Evolutionary conservation across 2,113 vertebrate genomes (phyloP).

Genomic region (Lasiurus borealis): DNA sequence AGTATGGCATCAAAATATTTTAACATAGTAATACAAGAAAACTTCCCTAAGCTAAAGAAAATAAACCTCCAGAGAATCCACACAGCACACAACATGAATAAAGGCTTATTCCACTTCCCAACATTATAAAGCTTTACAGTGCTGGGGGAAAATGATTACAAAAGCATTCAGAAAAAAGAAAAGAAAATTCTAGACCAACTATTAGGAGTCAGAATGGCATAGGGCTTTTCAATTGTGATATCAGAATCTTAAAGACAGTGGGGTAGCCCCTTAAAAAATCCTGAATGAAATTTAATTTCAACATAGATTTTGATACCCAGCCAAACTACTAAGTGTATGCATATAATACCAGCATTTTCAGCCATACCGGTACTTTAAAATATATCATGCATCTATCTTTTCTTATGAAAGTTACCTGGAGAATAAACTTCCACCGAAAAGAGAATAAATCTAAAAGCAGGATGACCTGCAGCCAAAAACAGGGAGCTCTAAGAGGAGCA

Average conservation of each 20-base stretch:
- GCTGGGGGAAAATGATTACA: neutral
- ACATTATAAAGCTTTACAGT: conserved; percentile 13
- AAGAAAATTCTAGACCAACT: neutral
- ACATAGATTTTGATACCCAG: conserved; percentile 54
- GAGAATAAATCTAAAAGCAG: conserved; percentile 9
- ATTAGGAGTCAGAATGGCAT: neutral
- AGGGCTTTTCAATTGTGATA: neutral
- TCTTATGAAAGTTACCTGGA: neutral
- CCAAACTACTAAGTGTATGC: neutral
- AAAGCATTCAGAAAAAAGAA: neutral
- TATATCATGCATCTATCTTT: neutral
- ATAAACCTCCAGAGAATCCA: neutral
- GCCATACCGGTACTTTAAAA: neutral
- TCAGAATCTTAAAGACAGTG: neutral
- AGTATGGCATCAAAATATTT: conserved; percentile 38
- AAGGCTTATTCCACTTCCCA: neutral
- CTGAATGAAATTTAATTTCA: conserved; percentile 40
- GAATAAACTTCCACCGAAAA: neutral
- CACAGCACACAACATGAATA: neutral
- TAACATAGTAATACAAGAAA: neutral
- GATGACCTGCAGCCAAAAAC: neutral
- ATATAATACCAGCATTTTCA: neutral
- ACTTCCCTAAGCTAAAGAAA: neutral
- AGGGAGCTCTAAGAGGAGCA: neutral
- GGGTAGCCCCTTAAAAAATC: neutral